Conservation (phyloP, 2,888 invertebrate species). For the Lymantria dispar region DNA sequence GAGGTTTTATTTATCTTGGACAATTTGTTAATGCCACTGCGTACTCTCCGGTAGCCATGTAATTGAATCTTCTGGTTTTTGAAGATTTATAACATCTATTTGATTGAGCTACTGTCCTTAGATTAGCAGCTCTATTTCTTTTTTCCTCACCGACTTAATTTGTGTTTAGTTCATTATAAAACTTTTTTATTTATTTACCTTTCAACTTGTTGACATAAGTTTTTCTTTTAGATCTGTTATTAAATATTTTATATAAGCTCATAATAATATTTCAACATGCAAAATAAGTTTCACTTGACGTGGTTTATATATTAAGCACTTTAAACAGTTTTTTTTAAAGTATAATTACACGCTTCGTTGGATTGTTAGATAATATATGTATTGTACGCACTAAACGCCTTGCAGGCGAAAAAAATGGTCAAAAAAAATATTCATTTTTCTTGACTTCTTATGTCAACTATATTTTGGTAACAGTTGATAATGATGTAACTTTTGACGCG, state of each 20-base stretch:
- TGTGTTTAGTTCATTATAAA: conserved; percentile 32
- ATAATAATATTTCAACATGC: conserved; percentile 14
- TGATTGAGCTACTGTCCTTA: conserved; percentile 72
- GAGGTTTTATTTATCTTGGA: conserved; percentile 78
- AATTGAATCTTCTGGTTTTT: conserved; percentile 80
- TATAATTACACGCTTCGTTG: conserved; percentile 29
- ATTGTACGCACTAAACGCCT: conserved; percentile 13
- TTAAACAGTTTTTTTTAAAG: conserved; percentile 20
- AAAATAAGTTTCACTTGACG: conserved; percentile 17
- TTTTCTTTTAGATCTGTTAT: not conserved
- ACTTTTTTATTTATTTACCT: conserved; percentile 9
- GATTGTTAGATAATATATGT: conserved; percentile 18
- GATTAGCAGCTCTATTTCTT: conserved; percentile 60
- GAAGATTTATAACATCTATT: conserved; percentile 67
- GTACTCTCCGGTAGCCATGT: conserved; percentile 76
- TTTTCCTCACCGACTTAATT: conserved; percentile 44
- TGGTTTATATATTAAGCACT: conserved; percentile 6
- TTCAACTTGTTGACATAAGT: conserved; percentile 1
- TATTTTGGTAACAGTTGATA: not conserved
- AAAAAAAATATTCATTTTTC: conserved; percentile 16
- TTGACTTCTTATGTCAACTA: conserved; percentile 6
- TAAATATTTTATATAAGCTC: conserved; percentile 16
- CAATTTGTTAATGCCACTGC: conserved; percentile 80
- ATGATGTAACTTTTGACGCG: too few species aligned
- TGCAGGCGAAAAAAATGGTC: conserved; percentile 18